Conservation (phyloP, 2,797 vertebrate species). For the Decapterus maruadsi region DNA sequence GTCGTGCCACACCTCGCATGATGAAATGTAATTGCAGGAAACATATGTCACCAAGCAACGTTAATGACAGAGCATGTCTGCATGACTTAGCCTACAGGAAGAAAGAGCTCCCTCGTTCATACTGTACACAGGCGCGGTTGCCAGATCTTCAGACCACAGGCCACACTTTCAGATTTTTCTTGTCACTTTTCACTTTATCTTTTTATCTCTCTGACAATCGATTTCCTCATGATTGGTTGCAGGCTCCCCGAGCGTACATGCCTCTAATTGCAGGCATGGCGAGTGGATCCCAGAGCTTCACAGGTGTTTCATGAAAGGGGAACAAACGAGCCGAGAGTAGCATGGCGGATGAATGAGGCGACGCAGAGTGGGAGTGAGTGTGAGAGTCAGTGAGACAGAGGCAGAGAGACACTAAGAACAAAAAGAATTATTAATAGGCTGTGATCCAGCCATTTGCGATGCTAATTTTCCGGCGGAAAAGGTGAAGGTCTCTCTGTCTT, state of each 20-base stretch:
- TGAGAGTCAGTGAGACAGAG: slow-evolving; percentile 22
- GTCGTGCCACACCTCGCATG: background rate
- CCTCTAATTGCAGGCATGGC: slow-evolving; percentile 56
- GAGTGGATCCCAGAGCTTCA: slow-evolving; percentile 59
- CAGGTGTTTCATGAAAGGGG: slow-evolving; percentile 74
- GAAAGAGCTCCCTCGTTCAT: slow-evolving; percentile 10
- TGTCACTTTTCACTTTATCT: slow-evolving; percentile 9
- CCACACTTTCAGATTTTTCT: slow-evolving; percentile 26
- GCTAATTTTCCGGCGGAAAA: slow-evolving; percentile 41
- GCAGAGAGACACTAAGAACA: slow-evolving; percentile 27
- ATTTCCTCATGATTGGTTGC: slow-evolving; percentile 38
- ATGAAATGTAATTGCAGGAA: background rate
- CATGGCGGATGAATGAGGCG: slow-evolving; percentile 51
- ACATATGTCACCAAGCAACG: background rate
- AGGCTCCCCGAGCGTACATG: slow-evolving; percentile 29
- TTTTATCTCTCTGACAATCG: slow-evolving; percentile 42
- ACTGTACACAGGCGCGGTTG: slow-evolving; percentile 16
- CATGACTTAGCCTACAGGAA: background rate
- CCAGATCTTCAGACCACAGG: slow-evolving; percentile 37
- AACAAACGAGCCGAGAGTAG: slow-evolving; percentile 59
- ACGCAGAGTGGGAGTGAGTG: slow-evolving; percentile 31
- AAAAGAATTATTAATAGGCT: slow-evolving; percentile 50
- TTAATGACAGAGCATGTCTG: background rate
- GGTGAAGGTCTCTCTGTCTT: slow-evolving; percentile 18
- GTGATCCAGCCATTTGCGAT: slow-evolving; percentile 49